Evolutionary conservation across 2,888 invertebrate genomes (phyloP).

Genomic region (Cantharis flavilabris): DNA sequence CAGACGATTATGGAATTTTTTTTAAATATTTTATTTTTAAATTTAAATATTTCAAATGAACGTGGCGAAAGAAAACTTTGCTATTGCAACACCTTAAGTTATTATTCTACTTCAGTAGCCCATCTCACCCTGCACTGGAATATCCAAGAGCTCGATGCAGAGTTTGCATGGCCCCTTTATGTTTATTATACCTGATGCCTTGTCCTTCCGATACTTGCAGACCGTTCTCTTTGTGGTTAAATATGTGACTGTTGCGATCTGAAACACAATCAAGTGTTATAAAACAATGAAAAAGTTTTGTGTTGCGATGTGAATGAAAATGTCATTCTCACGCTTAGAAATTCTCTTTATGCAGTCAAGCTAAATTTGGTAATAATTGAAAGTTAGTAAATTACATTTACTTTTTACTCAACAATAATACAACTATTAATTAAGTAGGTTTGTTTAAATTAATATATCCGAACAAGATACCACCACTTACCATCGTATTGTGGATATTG

Average conservation of each 20-base stretch:
- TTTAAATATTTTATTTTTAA: neutral
- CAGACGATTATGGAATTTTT: no score
- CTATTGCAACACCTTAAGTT: neutral
- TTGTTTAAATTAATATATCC: neutral
- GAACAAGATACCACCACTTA: constrained; percentile 16
- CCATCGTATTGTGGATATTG: constrained; percentile 47
- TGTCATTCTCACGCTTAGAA: neutral
- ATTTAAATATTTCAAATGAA: neutral
- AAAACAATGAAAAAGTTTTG: neutral
- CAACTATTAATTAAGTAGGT: neutral
- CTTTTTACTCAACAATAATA: neutral
- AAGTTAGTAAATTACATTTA: neutral
- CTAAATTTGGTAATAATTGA: neutral
- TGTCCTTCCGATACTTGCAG: constrained; percentile 57
- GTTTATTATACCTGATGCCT: constrained; percentile 56
- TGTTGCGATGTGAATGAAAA: neutral
- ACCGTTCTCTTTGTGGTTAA: constrained; percentile 71
- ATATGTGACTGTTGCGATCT: constrained; percentile 67
- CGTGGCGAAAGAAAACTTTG: neutral
- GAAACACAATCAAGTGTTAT: constrained; percentile 35
- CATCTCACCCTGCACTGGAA: constrained; percentile 47
- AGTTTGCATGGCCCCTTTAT: constrained; percentile 53
- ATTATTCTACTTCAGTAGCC: constrained; percentile 15
- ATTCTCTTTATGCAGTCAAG: neutral
- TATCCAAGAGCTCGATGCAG: constrained; percentile 52